Evolutionary conservation across 1,140 invertebrate species (phyloP), one percentile per base, ranked within the genome.

Genomic region (Augochlora pura): DNA sequence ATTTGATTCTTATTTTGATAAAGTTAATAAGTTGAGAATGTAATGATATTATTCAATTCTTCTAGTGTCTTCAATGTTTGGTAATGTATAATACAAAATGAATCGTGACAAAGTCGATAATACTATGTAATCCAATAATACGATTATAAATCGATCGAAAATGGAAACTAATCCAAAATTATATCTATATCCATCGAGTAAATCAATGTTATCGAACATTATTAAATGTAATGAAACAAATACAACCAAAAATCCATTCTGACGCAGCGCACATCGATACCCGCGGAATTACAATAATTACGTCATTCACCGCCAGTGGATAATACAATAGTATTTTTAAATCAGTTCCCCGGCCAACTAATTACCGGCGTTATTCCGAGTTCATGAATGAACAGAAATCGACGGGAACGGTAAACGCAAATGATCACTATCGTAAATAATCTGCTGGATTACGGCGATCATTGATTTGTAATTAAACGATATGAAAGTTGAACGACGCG

Each of bases 391-490:
- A 18, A 38, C 32, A 38, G 16, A 4, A 6, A 27, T 62, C 27
- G 27, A 38, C 27, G 25, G 4, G 5, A 62, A 63, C 14, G 14
- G 60, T 18, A 63, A 32, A 63, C 16, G 16, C 32, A 27, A 38
- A 32, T 38, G 60, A 38, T 8, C 27, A 63, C 27, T 63, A 16
- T 18, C 25, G 25, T 63, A 63, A 18, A 38, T 52, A 52, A 52
- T 52, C 49, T 16, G 9, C 14, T 63, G 60, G 27, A 63, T 63
- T 38, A 27, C 60, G 27, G 16, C 27, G 60, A 63, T 63, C 16
- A 25, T 63, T 32, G 27, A 38, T 63, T 63, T 63, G 60, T 63
- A 63, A 63, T 63, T 63, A 32, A 63, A 63, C 27, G 60, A 38
- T 63, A 63, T 63, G 60, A 32, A 63, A 21, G 27, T 18, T 63